Base-by-base conservation (phyloP, 2,797 vertebrate genomes). In the Macroramphosus scolopax region DNA sequence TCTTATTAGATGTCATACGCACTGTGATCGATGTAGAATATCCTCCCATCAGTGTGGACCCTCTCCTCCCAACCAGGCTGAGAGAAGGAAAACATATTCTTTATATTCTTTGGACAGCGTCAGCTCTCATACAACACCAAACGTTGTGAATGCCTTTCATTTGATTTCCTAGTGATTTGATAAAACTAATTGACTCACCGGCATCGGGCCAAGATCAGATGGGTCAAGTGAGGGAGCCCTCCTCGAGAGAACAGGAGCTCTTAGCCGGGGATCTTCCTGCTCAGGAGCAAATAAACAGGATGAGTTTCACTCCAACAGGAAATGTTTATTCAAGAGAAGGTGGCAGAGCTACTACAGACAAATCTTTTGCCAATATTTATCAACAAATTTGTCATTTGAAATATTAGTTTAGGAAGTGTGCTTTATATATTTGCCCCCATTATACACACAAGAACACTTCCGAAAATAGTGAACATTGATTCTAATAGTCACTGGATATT, bases 1-100 rank as follows among this genome's bases (percentile, higher is more conserved):
- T 6, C n/a, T 8, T 4, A 16, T 43, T 18, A 2, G 42, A 20
- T 1, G 11, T 37, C 11, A 52, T 57, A 91, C 94, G 2, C 86
- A 98, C 96, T 94, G 85, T 98, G 95, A 87, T 98, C 93, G 62
- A 98, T 97, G 86, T 94, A 98, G 87, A 98, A 98, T 75, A 92
- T 86, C 70, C 95, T 91, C 57, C 93, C 96, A 39, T 98, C 96
- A 18, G 86, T 90, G 78, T 98, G 96, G 55, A 93, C 83, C 63
- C 96, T 89, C 76, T 98, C 96, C 80, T 98, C 96, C 96, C 96
- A 98, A 11, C 95, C 93, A 72, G 95, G 92, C 95, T 97, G 60
- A 32, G 62, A 72, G 9, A 6, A 37, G 30, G 3, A 51, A 32
- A 52, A 34, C 16, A 36, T n/a, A n/a, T n/a, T n/a, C n/a, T n/a